Evolutionary conservation across 2,888 invertebrate genomes (phyloP), one percentile per base, ranked within the genome.

Genomic region (Drosophila eohydei): DNA sequence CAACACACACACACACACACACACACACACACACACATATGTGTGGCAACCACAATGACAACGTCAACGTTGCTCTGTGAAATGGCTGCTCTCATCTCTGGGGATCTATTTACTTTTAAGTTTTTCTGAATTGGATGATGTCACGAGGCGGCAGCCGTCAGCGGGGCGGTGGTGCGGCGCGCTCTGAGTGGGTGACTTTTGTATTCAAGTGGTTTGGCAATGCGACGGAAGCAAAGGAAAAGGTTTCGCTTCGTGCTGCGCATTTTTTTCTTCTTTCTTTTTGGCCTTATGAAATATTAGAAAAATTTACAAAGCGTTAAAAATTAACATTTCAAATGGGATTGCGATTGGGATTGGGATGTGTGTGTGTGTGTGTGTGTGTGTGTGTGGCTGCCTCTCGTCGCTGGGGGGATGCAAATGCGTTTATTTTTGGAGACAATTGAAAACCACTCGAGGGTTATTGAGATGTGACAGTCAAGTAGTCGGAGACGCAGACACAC

Each of bases 61-160:
- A 40, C 56, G 38, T 44, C 60, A 54, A 83, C 69, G 61, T 57
- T 62, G 63, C 30, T 60, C 54, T 54, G 63, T 56, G 65, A 71
- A 66, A 80, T 69, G 66, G 75, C 67, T 64, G 88, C 72, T 81
- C 74, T 71, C 66, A 72, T 78, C 90, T 88, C 91, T 85, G 74
- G 90, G 91, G 91, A 91, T 91, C 89, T 84, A 91, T 91, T 91
- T 90, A 85, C 82, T 90, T 90, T 88, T 81, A 91, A 90, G 91
- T 89, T 86, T 50, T 88, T 64, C 78, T 90, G 80, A 87, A 91
- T 84, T 82, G 89, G 89, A 88, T 90, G 89, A 90, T 85, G 86
- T 88, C 90, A 88, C 85, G 67, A 77, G 69, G 56, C 62, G 40
- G 46, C 32, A 52, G 57, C n/a, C 16, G 28, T 26, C 40, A 26